Conservation (phyloP, 2,113 vertebrate species). For the Sinocyclocheilus maitianheensis region DNA sequence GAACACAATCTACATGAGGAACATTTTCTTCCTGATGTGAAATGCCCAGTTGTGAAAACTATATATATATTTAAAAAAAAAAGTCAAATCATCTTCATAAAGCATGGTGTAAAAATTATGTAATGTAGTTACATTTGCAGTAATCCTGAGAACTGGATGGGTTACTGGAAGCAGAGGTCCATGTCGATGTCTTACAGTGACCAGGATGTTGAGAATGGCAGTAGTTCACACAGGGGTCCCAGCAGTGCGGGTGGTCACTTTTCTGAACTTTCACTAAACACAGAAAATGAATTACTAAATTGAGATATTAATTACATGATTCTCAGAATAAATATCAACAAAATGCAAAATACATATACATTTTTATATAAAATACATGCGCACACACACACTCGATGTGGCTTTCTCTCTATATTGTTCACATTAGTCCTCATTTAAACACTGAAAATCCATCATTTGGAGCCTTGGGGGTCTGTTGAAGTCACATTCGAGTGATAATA, state of each 20-base stretch:
- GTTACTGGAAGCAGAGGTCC: conserved; percentile 70
- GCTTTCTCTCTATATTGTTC: not conserved
- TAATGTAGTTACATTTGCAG: conserved; percentile 79
- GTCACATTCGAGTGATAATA: conserved; percentile 48
- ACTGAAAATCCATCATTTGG: conserved; percentile 33
- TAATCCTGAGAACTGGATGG: conserved; percentile 78
- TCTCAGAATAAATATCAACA: not conserved
- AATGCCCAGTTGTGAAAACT: too few relatives aligned
- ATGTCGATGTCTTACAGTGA: conserved; percentile 81
- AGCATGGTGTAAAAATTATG: not conserved
- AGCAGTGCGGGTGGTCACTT: conserved; percentile 82
- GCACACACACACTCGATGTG: not conserved
- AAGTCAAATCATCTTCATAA: not conserved
- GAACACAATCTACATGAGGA: too few relatives aligned
- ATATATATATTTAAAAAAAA: too few relatives aligned
- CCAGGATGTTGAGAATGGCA: conserved; percentile 81
- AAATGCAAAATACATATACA: not conserved
- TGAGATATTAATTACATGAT: not conserved
- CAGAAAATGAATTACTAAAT: not conserved
- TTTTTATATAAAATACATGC: not conserved
- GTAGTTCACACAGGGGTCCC: conserved; percentile 84
- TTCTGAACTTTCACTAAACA: conserved; percentile 83
- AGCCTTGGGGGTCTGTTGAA: conserved; percentile 6
- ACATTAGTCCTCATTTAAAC: conserved; percentile 33
- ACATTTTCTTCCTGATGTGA: too few relatives aligned